Percentiles rank a stretch among this genome's conserved stretches.
These are phyloP conservation scores for Bradysia coprophila DNA, from an alignment of 1,140 invertebrate species.

Conservation along the genomic window DNA sequence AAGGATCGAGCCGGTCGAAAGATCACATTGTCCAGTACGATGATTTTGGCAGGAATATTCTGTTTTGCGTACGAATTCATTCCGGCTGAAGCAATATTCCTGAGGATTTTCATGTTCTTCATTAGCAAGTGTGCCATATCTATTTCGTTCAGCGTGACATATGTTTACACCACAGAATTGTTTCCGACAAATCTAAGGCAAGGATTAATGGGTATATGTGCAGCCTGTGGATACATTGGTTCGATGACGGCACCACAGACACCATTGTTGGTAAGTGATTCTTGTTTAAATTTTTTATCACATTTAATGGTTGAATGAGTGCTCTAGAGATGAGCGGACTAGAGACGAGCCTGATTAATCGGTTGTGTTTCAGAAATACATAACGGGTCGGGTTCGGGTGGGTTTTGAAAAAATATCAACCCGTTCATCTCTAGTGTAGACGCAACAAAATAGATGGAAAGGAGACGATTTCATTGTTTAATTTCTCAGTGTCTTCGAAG, in stretches of 20 bases:
- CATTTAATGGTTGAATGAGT: too few relatives aligned
- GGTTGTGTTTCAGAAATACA: too few relatives aligned
- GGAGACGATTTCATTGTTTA: too few relatives aligned
- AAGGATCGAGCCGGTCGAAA: constrained; percentile 46
- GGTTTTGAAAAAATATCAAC: too few relatives aligned
- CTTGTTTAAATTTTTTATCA: neutral
- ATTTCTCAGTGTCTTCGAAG: too few relatives aligned
- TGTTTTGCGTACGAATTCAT: too few relatives aligned
- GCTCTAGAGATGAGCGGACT: too few relatives aligned
- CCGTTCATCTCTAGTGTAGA: too few relatives aligned
- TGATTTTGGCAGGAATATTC: constrained; percentile 50
- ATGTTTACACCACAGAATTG: constrained; percentile 49
- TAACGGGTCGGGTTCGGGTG: too few relatives aligned
- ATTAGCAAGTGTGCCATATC: constrained; percentile 58
- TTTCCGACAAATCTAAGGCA: constrained; percentile 48
- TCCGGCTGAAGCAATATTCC: constrained; percentile 35
- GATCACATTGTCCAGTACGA: constrained; percentile 44
- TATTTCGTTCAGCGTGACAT: constrained; percentile 44
- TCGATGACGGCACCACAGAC: constrained; percentile 46
- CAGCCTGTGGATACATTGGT: constrained; percentile 46
- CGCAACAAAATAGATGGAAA: too few relatives aligned
- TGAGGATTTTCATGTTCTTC: constrained; percentile 37
- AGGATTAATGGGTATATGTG: constrained; percentile 37
- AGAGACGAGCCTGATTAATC: too few relatives aligned
- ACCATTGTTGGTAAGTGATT: constrained; percentile 25